A percentile compares a stretch with the other conserved stretches of the same genome.
Evolutionary conservation across 2,888 invertebrate species (phyloP).

Genomic region (Metellina segmentata): DNA sequence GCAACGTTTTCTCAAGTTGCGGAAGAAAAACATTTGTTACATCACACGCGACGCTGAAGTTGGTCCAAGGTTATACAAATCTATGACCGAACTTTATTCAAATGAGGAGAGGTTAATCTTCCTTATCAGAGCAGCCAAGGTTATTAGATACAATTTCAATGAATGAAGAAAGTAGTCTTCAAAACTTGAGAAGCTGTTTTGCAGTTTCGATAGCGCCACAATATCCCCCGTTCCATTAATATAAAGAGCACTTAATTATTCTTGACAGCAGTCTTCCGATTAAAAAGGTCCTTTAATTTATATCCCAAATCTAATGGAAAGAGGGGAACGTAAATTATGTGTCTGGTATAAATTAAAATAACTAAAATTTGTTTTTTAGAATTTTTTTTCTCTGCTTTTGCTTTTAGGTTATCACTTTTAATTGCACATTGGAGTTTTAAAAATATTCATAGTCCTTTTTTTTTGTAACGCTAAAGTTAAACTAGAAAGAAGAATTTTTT

Average conservation of each 20-base stretch:
- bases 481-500: too few relatives aligned
- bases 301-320: slow-evolving; percentile 18
- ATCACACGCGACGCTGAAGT: slow-evolving; percentile 1
- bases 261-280: not conserved
- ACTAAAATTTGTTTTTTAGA: not conserved
- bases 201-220: not conserved
- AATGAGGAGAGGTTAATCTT: slow-evolving; percentile 17
- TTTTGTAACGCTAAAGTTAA: too few relatives aligned
- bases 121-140: slow-evolving; percentile 18
- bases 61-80: slow-evolving; percentile 2
- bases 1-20: not conserved
- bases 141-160: slow-evolving; percentile 5
- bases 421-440: not conserved
- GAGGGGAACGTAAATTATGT: not conserved
- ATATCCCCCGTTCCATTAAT: not conserved
- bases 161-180: not conserved
- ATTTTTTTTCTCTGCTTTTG: not conserved
- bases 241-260: not conserved
- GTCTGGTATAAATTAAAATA: slow-evolving; percentile 6
- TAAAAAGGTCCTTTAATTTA: not conserved
- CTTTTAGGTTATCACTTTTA: not conserved
- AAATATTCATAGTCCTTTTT: too few relatives aligned
- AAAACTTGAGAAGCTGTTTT: not conserved
- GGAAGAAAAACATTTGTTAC: slow-evolving; percentile 31
- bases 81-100: slow-evolving; percentile 11